Percentiles rank a stretch among this genome's conserved stretches.
Conservation (phyloP, 2,797 vertebrate species). For the Tokudaia tokunoshimensis region DNA sequence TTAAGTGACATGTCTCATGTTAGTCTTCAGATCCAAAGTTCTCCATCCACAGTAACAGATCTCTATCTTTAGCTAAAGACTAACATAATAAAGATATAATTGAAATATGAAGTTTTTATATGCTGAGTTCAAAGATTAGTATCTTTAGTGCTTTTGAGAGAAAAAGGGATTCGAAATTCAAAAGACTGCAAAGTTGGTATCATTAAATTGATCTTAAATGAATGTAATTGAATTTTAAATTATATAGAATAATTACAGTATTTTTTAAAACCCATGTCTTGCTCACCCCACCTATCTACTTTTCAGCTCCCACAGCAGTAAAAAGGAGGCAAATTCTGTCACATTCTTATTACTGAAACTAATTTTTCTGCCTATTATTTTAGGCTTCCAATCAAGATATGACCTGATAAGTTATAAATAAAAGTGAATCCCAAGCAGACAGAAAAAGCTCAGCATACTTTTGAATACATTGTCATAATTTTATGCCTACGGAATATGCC, state of each 20-base stretch:
- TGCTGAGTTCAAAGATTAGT: not conserved
- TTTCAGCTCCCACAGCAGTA: not conserved
- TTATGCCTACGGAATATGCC: not conserved
- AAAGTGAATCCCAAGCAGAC: not conserved
- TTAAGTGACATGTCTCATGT: not conserved
- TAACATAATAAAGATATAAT: not conserved
- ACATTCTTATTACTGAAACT: not conserved
- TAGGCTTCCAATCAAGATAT: slow-evolving; percentile 36
- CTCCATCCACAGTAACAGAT: not conserved
- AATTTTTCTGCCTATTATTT: slow-evolving; percentile 41
- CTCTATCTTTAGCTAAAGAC: not conserved
- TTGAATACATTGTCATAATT: slow-evolving; percentile 35
- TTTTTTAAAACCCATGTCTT: not conserved
- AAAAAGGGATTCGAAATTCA: not conserved
- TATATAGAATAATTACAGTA: not conserved
- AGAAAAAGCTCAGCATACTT: not conserved
- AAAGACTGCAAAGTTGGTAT: not conserved
- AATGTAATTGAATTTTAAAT: not conserved
- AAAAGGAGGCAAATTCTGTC: not conserved
- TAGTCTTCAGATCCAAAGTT: not conserved
- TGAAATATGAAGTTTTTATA: not conserved
- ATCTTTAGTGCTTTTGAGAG: not conserved
- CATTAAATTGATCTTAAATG: slow-evolving; percentile 44
- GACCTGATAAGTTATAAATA: slow-evolving; percentile 25
- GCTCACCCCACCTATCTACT: not conserved